Evolutionary conservation across 2,113 vertebrate species (phyloP), one percentile per base, ranked within the genome.

Genomic region (Passer montanus): DNA sequence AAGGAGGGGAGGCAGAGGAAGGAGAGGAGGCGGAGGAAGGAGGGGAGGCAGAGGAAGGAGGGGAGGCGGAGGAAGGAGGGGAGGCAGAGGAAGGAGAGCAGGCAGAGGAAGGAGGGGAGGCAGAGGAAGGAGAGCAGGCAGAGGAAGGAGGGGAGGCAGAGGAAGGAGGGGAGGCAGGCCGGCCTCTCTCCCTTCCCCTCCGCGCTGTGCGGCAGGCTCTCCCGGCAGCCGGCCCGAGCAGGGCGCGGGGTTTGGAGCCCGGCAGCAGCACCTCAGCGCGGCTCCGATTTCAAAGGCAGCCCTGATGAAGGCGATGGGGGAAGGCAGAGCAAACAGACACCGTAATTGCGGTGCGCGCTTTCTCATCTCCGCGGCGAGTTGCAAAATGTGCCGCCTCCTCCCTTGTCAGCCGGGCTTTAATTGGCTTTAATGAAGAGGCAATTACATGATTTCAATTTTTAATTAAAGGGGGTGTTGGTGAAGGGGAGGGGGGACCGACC

Each of bases 341-440:
- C 13, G 58, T 94, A 94, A 95, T 95, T 94, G 94, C 5, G 24
- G 68, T 69, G 84, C 11, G 63, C 2, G 41, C 94, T 64, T 89
- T 94, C 94, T 93, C 91, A 93, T 90, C 89, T 84, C 69, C 9
- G 8, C 13, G 3, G 83, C 26, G 0, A 86, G 90, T 96, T 97
- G 95, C 95, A 95, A 96, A 96, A 95, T 91, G 94, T 78, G 84
- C 92, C 37, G 84, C 93, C 95, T 95, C 87, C 94, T 97, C 95
- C 83, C 89, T 88, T 55, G 70, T 90, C 96, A 75, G 92, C 80
- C 35, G 4, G 87, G 86, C 88, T 94, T 89, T 94, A 94, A 94
- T 96, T 97, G 89, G 69, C 60, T 84, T 95, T 96, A 94, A 93
- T 95, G 94, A 97, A 89, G 58, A 91, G 74, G 83, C 89, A 95